These are phyloP conservation scores for Rhagoletis zephyria DNA, from an alignment of 1,140 invertebrate species.

Conservation along the genomic window DNA sequence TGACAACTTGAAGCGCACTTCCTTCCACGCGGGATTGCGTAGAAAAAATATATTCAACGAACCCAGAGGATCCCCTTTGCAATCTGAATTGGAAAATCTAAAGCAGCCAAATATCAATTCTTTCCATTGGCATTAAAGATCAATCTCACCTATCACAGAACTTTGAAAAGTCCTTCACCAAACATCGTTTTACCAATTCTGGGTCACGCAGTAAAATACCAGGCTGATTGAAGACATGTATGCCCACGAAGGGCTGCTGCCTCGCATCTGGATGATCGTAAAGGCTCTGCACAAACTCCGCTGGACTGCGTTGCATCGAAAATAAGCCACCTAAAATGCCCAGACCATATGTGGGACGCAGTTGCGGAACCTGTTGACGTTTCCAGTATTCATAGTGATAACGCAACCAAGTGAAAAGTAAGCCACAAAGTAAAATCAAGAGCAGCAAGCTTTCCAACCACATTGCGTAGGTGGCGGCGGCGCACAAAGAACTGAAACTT, in stretches of 20 bases:
- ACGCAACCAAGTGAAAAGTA: slow-evolving; percentile 54
- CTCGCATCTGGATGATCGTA: slow-evolving; percentile 65
- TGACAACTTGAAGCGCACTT: slow-evolving; percentile 75
- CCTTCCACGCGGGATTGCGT: slow-evolving; percentile 74
- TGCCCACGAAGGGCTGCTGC: slow-evolving; percentile 70
- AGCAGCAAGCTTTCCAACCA: slow-evolving; percentile 12
- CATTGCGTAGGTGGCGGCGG: neutral
- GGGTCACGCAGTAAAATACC: slow-evolving; percentile 75
- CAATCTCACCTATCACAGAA: slow-evolving; percentile 63
- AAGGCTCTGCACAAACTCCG: slow-evolving; percentile 62
- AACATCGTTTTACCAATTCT: slow-evolving; percentile 74
- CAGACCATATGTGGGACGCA: slow-evolving; percentile 66
- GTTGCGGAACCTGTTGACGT: slow-evolving; percentile 68
- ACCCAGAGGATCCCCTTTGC: slow-evolving; percentile 69
- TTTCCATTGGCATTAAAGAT: neutral
- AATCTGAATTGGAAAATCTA: slow-evolving; percentile 74
- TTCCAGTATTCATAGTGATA: slow-evolving; percentile 71
- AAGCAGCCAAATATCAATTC: slow-evolving; percentile 53
- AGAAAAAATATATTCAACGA: slow-evolving; percentile 69
- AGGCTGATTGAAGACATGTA: slow-evolving; percentile 74
- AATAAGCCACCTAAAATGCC: slow-evolving; percentile 71
- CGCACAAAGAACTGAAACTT: neutral
- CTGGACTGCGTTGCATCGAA: slow-evolving; percentile 62
- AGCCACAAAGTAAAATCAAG: neutral
- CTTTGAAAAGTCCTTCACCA: slow-evolving; percentile 74